Base-by-base conservation (phyloP, 2,888 invertebrate species). In the Oxystoma pomonae region DNA sequence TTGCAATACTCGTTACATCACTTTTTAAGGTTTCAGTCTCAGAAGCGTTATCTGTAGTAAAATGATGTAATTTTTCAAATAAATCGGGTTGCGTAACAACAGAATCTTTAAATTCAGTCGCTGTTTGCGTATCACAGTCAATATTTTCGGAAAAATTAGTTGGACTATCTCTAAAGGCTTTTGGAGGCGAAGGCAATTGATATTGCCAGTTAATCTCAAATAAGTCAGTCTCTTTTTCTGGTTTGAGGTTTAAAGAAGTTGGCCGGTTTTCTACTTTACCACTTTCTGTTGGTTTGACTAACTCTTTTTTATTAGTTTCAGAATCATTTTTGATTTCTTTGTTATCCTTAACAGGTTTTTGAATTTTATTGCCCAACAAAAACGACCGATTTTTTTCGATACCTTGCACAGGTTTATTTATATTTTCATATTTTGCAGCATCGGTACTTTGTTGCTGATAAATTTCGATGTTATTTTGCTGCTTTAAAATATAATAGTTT, bases 131-230 rank as follows among this genome's bases (percentile, higher is more conserved):
- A 20, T 69, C 67, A 2, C 67, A 66, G 21, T 65, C 65, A 52
- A 71, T 70, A 9, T 67, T 61, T 52, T 70, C 72, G 3, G 72
- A 70, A 35, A 72, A 66, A 66, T 69, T 72, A 9, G 71, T 70
- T 5, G 81, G 79, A 69, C 77, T 78, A 67, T 86, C 86, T 58
- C 84, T 76, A 72, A 86, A 84, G 16, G 83, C 83, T 59, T 81
- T 83, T 1, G 87, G 87, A 1, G 87, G 87, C 0, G 85, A 85
- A 0, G 87, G 87, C 53, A 86, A 76, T 67, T 82, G 80, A 77
- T 85, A 82, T 72, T 86, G 78, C 86, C 86, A 86, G 52, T 80
- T 78, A 18, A 75, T 65, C 57, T 78, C 77, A 58, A 59, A 59
- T 65, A 66, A 58, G 60, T 63, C 67, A 18, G 20, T 35, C 16